phyloP scores from a whole-genome alignment of 2,797 vertebrate genomes.

The Neomorphus geoffroyi region DNA sequence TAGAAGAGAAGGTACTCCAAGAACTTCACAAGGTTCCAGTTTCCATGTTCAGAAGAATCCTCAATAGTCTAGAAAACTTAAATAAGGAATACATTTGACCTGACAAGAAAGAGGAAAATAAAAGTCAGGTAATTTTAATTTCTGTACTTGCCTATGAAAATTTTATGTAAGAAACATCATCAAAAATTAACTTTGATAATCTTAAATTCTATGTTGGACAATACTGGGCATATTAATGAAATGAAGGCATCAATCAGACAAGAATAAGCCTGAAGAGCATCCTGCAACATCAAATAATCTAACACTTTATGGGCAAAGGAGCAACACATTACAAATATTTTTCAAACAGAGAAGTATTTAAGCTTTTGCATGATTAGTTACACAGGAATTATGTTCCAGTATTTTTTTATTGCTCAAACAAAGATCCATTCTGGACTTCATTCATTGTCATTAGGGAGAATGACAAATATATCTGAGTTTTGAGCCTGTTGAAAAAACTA shows the following conservation, averaged over 20 bases:
- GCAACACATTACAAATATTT: background rate
- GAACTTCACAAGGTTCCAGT: background rate
- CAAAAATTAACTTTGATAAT: background rate
- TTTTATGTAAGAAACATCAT: background rate
- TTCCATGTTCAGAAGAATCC: background rate
- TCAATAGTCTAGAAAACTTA: background rate
- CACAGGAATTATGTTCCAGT: background rate
- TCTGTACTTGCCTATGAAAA: background rate
- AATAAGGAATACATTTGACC: background rate
- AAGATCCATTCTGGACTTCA: background rate
- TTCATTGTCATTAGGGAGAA: background rate
- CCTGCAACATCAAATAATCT: background rate
- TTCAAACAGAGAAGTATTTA: background rate
- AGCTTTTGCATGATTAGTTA: background rate
- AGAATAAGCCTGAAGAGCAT: background rate
- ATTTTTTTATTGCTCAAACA: background rate
- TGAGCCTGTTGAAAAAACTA: background rate
- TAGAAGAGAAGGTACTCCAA: background rate
- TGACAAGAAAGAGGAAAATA: background rate
- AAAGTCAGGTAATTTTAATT: background rate
- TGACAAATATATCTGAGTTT: background rate
- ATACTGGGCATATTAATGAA: background rate
- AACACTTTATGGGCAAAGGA: background rate
- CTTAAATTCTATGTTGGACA: background rate
- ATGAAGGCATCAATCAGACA: background rate